Evolutionary conservation across 2,888 invertebrate genomes (phyloP), one percentile per base, ranked within the genome.

Genomic region (Leptopilina myrica): DNA sequence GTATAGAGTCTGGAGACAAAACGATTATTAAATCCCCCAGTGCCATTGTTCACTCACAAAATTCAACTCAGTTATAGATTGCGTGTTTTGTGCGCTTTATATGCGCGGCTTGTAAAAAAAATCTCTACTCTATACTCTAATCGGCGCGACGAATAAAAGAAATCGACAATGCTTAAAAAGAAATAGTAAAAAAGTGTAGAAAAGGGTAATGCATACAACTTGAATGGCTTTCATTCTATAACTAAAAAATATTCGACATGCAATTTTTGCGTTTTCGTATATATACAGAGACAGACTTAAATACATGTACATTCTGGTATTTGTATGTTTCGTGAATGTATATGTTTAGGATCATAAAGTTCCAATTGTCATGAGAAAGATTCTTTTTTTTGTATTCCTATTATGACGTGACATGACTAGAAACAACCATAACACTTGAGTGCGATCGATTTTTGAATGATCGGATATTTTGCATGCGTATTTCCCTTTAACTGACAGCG

Each of bases 401-500:
- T 49, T 49, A 49, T 53, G 53, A 69, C 26, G 53, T 69, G 73
- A 53, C 73, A 73, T 73, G 73, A 73, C 73, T 73, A 53, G 33
- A 53, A 56, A 73, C 56, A 73, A 73, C 53, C n/a, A 8, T 49
- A 56, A 73, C 73, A 73, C 73, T 56, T 56, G 33, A 73, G n/a
- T 12, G 33, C 33, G 53, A 73, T 73, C 73, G 73, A 73, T 73
- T 73, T 56, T 73, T 73, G 56, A 73, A 73, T 33, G 49, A 73
- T 73, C 73, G 6, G 53, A 56, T 73, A 73, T 73, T 73, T 73
- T 73, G 73, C 73, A 73, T 73, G 20, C 20, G 73, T 53, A 73
- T 73, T 53, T 56, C 73, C 73, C 56, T 73, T 53, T 73, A 73
- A 73, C 73, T 73, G 73, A 73, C 73, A 73, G 73, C 73, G 56